Evolutionary conservation across 2,797 vertebrate genomes (phyloP), one percentile per base, ranked within the genome.

Genomic region (Schizopygopsis pylzovi): DNA sequence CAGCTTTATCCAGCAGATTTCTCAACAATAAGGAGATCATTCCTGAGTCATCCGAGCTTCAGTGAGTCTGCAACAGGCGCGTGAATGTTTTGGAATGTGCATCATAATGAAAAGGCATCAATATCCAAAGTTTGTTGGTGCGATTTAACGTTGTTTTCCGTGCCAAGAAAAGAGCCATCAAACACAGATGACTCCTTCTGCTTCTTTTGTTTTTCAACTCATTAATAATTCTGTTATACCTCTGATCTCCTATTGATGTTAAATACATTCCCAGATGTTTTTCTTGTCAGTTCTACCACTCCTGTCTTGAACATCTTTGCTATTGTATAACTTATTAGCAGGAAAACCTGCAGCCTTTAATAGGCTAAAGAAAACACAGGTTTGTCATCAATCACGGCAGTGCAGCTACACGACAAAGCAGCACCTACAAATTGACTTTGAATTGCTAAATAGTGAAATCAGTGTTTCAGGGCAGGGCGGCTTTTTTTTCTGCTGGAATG

Each of bases 381-480:
- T 63, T 83, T 90, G 90, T 93, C 92, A 87, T 91, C 94, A 91
- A 92, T 91, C 86, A 92, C 90, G 83, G 78, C 83, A 86, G 79
- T 68, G 89, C 90, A 79, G 85, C 80, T 90, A 94, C 94, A 94
- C 89, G 92, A 94, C 91, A 93, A 94, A 93, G 92, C 90, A 93
- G 92, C 86, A 90, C 84, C 82, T 89, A 89, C 93, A 95, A 94
- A 93, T 93, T 93, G 91, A 86, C 91, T 92, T 92, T 93, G 91
- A 93, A 92, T 93, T 92, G 89, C 91, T 92, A 92, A 91, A 88
- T 91, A 92, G 91, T 94, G 93, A 94, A 95, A 94, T 93, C 94
- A 92, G 92, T 90, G 92, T 93, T 94, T 92, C 89, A 88, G 91
- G 92, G 59, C 91, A 86, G 91, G 87, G 75, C 78, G 56, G 61